Percentiles rank a stretch among this genome's conserved stretches.
Evolutionary conservation across 2,113 vertebrate species (phyloP).

Genomic region (Aix galericulata): DNA sequence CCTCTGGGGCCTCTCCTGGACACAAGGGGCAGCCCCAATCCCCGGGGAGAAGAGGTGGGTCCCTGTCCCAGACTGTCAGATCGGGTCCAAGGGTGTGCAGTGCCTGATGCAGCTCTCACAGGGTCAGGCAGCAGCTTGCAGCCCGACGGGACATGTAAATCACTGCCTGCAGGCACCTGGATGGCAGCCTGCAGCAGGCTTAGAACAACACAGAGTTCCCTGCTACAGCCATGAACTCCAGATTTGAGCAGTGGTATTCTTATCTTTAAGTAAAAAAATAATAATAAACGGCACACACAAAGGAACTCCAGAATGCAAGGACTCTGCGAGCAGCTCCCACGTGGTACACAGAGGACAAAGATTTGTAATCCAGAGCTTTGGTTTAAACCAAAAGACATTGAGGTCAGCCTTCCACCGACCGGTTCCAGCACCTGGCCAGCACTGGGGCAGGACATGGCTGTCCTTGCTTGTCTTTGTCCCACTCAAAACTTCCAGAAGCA

Average conservation of each 20-base stretch:
- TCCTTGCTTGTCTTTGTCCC: neutral
- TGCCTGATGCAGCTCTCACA: no score
- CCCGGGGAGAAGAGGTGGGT: no score
- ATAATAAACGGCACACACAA: neutral
- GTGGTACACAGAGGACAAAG: neutral
- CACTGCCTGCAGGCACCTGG: no score
- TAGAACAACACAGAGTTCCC: neutral
- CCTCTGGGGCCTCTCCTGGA: no score
- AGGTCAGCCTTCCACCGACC: neutral
- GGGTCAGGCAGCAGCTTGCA: neutral
- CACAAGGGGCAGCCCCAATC: no score
- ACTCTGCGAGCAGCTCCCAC: neutral
- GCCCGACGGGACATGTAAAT: neutral
- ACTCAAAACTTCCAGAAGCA: neutral
- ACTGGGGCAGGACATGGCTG: rapidly evolving
- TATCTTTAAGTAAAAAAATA: neutral
- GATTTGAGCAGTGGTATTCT: neutral
- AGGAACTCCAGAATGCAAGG: neutral
- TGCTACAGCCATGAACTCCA: neutral
- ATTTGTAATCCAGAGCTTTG: neutral
- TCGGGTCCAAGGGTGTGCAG: no score
- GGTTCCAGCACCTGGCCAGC: neutral
- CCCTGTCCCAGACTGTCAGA: no score
- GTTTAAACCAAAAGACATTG: neutral
- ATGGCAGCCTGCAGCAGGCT: neutral